Evolutionary conservation across 2,113 vertebrate species (phyloP).

Genomic region (Spheniscus mendiculus): DNA sequence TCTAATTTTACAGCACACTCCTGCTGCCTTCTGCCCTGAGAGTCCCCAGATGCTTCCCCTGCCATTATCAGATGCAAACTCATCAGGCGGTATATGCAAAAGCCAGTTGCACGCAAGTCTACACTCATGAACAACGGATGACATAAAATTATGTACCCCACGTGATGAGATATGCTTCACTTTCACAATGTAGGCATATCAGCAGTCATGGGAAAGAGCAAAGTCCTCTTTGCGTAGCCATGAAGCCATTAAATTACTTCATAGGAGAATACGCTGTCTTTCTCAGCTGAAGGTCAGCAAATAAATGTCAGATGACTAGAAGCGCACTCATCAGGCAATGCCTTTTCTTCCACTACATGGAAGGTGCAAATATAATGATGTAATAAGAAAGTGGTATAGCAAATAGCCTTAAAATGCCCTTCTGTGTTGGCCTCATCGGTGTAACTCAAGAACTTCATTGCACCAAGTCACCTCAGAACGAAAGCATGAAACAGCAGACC

Average conservation of each 20-base stretch:
- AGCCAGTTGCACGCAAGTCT: fast-evolving
- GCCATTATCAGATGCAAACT: neutral
- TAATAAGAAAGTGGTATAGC: neutral
- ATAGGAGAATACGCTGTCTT: neutral
- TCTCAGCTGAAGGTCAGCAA: neutral
- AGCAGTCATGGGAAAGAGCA: neutral
- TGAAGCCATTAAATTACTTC: neutral
- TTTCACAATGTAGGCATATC: neutral
- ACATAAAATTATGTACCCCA: neutral
- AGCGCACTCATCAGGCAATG: neutral
- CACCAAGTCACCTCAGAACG: fast-evolving
- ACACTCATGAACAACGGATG: fast-evolving
- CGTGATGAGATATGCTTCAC: neutral
- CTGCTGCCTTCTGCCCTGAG: neutral
- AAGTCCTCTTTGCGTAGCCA: neutral
- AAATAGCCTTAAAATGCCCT: neutral
- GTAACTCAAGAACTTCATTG: neutral
- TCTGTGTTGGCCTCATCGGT: neutral
- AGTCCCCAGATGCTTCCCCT: neutral
- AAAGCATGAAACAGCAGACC: neutral
- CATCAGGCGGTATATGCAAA: fast-evolving
- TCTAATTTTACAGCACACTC: neutral
- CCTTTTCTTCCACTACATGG: neutral
- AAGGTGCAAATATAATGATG: neutral
- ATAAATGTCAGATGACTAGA: neutral